Conservation (phyloP, 2,888 invertebrate genomes). For the Pheosia gnoma region DNA sequence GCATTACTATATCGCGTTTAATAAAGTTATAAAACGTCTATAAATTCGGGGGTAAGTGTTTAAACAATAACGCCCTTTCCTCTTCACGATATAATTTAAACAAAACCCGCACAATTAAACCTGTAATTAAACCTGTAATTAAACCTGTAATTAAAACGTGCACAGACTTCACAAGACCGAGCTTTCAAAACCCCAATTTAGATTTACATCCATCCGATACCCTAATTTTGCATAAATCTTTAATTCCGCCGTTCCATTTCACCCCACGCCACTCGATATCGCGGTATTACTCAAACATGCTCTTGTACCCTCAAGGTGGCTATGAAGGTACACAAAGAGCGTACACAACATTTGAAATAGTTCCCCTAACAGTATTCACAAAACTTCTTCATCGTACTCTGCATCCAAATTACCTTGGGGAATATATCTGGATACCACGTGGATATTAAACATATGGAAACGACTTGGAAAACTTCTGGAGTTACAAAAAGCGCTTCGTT, state of each 20-base stretch:
- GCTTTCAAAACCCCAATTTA: slow-evolving; percentile 19
- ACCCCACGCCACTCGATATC: slow-evolving; percentile 26
- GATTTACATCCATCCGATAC: slow-evolving; percentile 28
- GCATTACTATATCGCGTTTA: too few relatives aligned
- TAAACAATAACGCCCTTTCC: too few relatives aligned
- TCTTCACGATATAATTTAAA: too few relatives aligned
- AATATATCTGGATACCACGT: slow-evolving; percentile 36
- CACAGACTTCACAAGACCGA: background rate
- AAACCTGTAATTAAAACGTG: slow-evolving; percentile 36
- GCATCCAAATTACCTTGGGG: slow-evolving; percentile 75
- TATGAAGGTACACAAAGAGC: slow-evolving; percentile 64
- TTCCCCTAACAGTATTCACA: slow-evolving; percentile 68
- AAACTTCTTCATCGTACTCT: slow-evolving; percentile 70
- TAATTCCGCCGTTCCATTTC: slow-evolving; percentile 30
- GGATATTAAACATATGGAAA: slow-evolving; percentile 30
- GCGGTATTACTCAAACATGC: slow-evolving; percentile 28
- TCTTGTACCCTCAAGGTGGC: slow-evolving; percentile 61
- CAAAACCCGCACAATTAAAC: slow-evolving; percentile 19
- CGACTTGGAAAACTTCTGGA: slow-evolving; percentile 13
- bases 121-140: too few relatives aligned
- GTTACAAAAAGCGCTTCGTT: background rate
- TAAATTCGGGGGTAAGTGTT: too few relatives aligned
- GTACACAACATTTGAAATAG: slow-evolving; percentile 64
- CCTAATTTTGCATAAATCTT: slow-evolving; percentile 43
- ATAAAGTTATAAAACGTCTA: too few relatives aligned